Conservation (phyloP, 1,140 invertebrate species). For the Brachionus asplanchnoidis region DNA sequence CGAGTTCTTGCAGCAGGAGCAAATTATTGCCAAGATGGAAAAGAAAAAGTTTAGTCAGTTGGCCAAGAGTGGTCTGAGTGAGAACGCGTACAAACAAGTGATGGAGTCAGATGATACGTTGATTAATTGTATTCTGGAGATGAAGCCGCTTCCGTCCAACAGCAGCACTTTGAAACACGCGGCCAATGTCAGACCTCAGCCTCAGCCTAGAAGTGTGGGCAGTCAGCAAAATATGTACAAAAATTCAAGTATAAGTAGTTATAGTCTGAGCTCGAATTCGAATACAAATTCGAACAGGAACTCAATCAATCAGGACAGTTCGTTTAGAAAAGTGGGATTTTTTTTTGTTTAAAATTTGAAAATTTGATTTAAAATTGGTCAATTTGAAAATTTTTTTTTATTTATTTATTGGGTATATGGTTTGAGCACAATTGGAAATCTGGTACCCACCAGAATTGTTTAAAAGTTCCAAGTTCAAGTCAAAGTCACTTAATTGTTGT, state of each 20-base stretch:
- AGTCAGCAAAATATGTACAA: neutral
- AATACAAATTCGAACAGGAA: constrained; percentile 2
- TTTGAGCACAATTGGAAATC: no score
- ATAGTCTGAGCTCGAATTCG: constrained; percentile 4
- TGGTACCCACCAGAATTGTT: no score
- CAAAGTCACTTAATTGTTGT: no score
- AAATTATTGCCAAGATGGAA: neutral
- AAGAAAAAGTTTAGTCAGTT: neutral
- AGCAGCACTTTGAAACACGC: neutral
- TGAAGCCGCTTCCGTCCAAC: constrained; percentile 1
- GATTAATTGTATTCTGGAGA: constrained; percentile 26
- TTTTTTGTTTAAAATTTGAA: neutral
- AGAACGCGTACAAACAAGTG: neutral
- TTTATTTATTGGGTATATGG: no score
- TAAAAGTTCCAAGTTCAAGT: no score
- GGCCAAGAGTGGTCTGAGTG: neutral
- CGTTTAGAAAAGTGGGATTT: neutral
- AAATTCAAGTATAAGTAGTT: constrained; percentile 3
- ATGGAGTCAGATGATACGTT: neutral
- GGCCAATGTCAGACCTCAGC: neutral
- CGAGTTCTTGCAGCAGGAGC: constrained; percentile 11
- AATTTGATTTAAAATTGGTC: neutral
- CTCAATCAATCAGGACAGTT: neutral
- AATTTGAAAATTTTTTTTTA: neutral
- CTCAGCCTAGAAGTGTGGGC: neutral